A percentile compares a stretch with the other conserved stretches of the same genome.
These are phyloP conservation scores for Drosophila mayri DNA, from an alignment of 1,140 invertebrate species.

Conservation along the genomic window DNA sequence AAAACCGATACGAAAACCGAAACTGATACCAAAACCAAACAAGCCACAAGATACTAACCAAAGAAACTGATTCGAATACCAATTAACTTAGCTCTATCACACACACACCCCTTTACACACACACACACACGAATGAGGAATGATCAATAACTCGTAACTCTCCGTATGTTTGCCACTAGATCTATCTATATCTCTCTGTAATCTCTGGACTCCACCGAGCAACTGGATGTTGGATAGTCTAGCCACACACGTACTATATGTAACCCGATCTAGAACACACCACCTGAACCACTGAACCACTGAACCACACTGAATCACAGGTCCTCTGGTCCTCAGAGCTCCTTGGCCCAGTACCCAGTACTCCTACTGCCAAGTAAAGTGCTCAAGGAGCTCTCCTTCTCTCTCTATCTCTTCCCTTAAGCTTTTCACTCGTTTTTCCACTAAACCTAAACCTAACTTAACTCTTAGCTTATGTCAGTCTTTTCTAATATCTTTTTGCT, in stretches of 20 bases:
- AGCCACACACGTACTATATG: constrained; percentile 48
- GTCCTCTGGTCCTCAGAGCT: constrained; percentile 11
- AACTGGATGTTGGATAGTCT: constrained; percentile 73
- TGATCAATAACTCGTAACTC: constrained; percentile 66
- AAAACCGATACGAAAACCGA: constrained; percentile 38
- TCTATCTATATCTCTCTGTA: constrained; percentile 53
- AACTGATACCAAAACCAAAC: constrained; percentile 37
- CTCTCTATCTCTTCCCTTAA: constrained; percentile 4
- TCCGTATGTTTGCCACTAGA: constrained; percentile 73
- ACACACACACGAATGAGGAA: constrained; percentile 60
- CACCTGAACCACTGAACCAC: constrained; percentile 18
- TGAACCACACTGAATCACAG: constrained; percentile 34
- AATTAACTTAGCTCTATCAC: constrained; percentile 60
- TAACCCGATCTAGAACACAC: constrained; percentile 37
- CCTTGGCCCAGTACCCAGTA: constrained; percentile 4
- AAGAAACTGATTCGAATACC: constrained; percentile 64
- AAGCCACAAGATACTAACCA: constrained; percentile 54
- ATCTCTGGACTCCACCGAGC: constrained; percentile 61
- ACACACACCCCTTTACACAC: constrained; percentile 8
- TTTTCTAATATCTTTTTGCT: constrained; percentile 32
- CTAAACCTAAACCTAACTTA: constrained; percentile 13
- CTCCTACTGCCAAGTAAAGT: constrained; percentile 33
- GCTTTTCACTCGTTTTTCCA: constrained; percentile 42
- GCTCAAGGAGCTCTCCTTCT: constrained; percentile 28
- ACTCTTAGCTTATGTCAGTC: constrained; percentile 43